Base-by-base conservation (phyloP, 2,797 vertebrate genomes). In the Propithecus deckenii region DNA sequence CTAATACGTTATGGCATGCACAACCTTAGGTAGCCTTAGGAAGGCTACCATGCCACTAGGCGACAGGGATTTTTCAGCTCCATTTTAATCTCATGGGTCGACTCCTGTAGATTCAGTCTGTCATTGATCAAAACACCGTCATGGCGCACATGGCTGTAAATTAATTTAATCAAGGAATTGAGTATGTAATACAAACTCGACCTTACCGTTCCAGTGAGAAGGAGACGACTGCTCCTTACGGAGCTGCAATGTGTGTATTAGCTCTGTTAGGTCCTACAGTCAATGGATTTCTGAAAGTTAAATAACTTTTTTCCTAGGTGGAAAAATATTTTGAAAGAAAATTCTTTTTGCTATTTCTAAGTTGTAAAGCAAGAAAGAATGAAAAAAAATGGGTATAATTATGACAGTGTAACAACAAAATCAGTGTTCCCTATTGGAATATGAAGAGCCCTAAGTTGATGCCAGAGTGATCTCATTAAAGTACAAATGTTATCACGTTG, bases 401-500 rank as follows among this genome's bases (percentile, higher is more conserved):
- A 38, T 80, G n/a, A 80, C 35, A 69, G 25, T 57, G 25, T 38
- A 65, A 5, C 43, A 72, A 35, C 2, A 89, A 35, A 28, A 78
- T 8, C 46, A 43, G 32, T 14, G 2, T 11, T 59, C 80, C 55
- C 32, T 50, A 0, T 8, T 67, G 38, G 76, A 69, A 25, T 30
- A 35, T 11, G 4, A 52, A 74, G 81, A 89, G 18, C 18, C n/a
- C 63, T 25, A 2, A 25, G 3, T 3, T 7, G 63, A 48, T 52
- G 35, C 9, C 23, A 23, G 69, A 61, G 13, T n/a, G 59, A 25
- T 55, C 5, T 1, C 41, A 5, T 12, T 55, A 9, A 22, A 3
- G 9, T 5, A 1, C 2, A 32, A 1, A 25, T 9, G 2, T 32
- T 18, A 6, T 22, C 25, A 1, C n/a, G 1, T n/a, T 1, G 5